Base-by-base conservation (phyloP, 92 coral and sea anemone genomes). In the Siderastrea radians region DNA sequence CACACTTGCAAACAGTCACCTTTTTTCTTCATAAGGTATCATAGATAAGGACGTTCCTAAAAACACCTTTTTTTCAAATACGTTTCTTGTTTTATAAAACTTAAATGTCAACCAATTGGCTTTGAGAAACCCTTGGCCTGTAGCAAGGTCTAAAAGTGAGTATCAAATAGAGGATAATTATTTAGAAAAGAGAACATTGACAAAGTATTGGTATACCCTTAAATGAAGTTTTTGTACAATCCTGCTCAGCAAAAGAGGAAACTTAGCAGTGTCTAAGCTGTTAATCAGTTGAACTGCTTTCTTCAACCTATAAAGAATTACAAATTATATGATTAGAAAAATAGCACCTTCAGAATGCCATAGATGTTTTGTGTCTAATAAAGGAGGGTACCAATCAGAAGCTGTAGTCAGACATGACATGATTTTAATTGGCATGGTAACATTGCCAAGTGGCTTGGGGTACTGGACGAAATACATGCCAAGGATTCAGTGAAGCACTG, bases 211-310 rank as follows among this genome's bases (percentile, higher is more conserved):
- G 51, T 76, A 51, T 52, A 97, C 99, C 98, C 95, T 93, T 13
- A 96, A 65, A 85, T 96, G 96, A 3, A 97, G 96, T 73, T 97
- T 97, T 58, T 94, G 97, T 59, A 93, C 79, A 82, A 97, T 97
- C 84, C 99, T 93, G 58, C 91, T 92, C 11, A 97, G 86, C 47
- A 97, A 78, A 43, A 95, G 88, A 7, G 98, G 97, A 72, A 97
- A 97, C 83, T 92, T 91, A 7, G 97, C 72, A 46, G 95, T 60
- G 57, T 97, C 97, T 52, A 97, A 77, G 58, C 77, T 77, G 82
- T 97, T 97, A 64, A 93, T 92, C 77, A 97, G 84, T 60, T 88
- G 55, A 16, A 97, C 99, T 19, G 96, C 99, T 50, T 90, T 97
- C 93, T 95, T 96, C 81, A 97, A 86, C 94, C 99, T 97, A 49